Evolutionary conservation across 2,797 vertebrate species (phyloP).

Genomic region (Melanotaenia boesemani): DNA sequence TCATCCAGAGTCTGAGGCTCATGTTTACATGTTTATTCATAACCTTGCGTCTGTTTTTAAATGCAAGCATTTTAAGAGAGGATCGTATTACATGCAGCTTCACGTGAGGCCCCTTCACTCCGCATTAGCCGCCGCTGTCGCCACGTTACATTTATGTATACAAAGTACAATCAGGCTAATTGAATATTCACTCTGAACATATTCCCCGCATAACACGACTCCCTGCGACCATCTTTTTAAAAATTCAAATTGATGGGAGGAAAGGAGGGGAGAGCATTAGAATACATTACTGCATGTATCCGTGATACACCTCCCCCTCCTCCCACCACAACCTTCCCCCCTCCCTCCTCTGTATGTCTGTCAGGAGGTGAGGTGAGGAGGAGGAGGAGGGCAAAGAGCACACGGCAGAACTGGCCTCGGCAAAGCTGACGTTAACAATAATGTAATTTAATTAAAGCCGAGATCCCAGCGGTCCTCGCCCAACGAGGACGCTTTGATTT

Average conservation of each 20-base stretch:
- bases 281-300: slow-evolving; percentile 77
- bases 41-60: slow-evolving; percentile 36
- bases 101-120: slow-evolving; percentile 58
- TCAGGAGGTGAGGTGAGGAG: slow-evolving; percentile 65
- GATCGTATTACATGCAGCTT: slow-evolving; percentile 39
- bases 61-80: slow-evolving; percentile 42
- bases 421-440: slow-evolving; percentile 87
- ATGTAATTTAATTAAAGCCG: slow-evolving; percentile 87
- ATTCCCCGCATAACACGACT: slow-evolving; percentile 73
- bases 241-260: slow-evolving; percentile 78
- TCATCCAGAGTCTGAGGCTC: slow-evolving; percentile 12
- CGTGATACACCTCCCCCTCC: slow-evolving; percentile 43
- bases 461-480: slow-evolving; percentile 67
- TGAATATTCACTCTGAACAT: slow-evolving; percentile 82
- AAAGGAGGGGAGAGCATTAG: slow-evolving; percentile 69
- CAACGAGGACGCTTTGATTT: slow-evolving; percentile 74
- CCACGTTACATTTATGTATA: slow-evolving; percentile 58
- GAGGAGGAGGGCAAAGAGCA: slow-evolving; percentile 67
- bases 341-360: slow-evolving; percentile 62
- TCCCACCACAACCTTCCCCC: background rate
- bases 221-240: slow-evolving; percentile 70
- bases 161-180: slow-evolving; percentile 61
- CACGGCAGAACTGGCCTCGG: slow-evolving; percentile 64
- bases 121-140: slow-evolving; percentile 51
- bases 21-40: slow-evolving; percentile 70